Percentiles rank a stretch among this genome's conserved stretches.
Evolutionary conservation across 2,888 invertebrate genomes (phyloP).

Genomic region (Creontiades dilutus): DNA sequence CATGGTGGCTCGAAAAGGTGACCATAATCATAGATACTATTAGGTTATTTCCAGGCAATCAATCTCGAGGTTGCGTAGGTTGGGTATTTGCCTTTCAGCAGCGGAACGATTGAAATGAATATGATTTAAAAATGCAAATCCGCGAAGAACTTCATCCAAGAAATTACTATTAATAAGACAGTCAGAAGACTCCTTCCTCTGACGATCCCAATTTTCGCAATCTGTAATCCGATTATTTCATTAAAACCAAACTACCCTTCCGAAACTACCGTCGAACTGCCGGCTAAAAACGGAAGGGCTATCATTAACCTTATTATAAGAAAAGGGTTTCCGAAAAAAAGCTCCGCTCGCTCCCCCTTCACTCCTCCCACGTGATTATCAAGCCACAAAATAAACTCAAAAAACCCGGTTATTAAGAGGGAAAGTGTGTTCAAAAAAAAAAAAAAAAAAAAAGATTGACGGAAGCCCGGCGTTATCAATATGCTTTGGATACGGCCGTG

Average conservation of each 20-base stretch:
- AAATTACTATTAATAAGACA: neutral
- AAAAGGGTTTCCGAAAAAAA: neutral
- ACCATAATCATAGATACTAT: too few relatives aligned
- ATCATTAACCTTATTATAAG: slow-evolving; percentile 49
- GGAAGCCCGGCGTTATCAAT: slow-evolving; percentile 69
- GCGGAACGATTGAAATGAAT: too few relatives aligned
- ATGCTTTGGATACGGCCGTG: slow-evolving; percentile 42
- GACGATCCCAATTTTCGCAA: slow-evolving; percentile 43
- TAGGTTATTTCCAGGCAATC: too few relatives aligned
- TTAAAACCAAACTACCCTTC: slow-evolving; percentile 26
- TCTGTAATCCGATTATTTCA: slow-evolving; percentile 58
- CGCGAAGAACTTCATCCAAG: neutral
- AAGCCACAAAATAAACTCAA: neutral
- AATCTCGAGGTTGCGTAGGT: too few relatives aligned
- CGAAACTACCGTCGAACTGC: neutral
- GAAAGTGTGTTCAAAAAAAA: slow-evolving; percentile 60
- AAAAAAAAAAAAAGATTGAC: slow-evolving; percentile 55
- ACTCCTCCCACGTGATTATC: slow-evolving; percentile 9
- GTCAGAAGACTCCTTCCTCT: neutral
- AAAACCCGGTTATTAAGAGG: slow-evolving; percentile 56
- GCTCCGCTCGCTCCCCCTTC: neutral
- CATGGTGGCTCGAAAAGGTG: too few relatives aligned
- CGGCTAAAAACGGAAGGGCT: neutral
- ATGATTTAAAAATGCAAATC: neutral
- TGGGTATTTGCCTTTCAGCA: too few relatives aligned